phyloP scores from a whole-genome alignment of 2,113 vertebrate genomes.

The Zosterops japonicus region DNA sequence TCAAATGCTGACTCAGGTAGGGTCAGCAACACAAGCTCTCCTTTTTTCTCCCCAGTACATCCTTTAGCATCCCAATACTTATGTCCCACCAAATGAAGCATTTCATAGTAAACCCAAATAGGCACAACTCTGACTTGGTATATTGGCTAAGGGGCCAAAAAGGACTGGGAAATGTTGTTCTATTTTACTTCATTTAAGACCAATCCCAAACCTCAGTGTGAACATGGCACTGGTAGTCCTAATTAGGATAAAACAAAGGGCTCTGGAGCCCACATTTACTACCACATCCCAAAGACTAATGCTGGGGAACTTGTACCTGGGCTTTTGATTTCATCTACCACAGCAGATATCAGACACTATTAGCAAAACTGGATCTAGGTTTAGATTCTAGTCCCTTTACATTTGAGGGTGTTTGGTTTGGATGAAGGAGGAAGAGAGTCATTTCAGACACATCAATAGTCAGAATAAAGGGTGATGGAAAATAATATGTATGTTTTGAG shows the following conservation, averaged over 20 bases:
- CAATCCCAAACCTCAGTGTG: background rate
- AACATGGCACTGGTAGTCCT: background rate
- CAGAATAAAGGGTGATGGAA: background rate
- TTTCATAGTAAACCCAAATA: background rate
- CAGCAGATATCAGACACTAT: background rate
- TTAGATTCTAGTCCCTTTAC: background rate
- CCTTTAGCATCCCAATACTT: background rate
- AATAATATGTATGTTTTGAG: background rate
- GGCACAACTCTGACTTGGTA: background rate
- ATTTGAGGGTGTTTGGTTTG: background rate
- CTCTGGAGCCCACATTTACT: background rate
- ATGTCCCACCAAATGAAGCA: background rate
- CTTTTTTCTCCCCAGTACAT: background rate
- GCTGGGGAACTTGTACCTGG: background rate
- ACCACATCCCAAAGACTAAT: background rate
- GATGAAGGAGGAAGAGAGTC: background rate
- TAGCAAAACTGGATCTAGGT: background rate
- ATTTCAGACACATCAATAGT: background rate
- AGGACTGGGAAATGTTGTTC: background rate
- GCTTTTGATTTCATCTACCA: background rate
- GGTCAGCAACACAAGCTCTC: background rate
- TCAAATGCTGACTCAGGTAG: background rate
- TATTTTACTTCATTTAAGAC: background rate
- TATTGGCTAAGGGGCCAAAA: background rate
- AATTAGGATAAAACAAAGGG: background rate